Evolutionary conservation across 2,113 vertebrate species (phyloP).

Genomic region (Petaurus breviceps): DNA sequence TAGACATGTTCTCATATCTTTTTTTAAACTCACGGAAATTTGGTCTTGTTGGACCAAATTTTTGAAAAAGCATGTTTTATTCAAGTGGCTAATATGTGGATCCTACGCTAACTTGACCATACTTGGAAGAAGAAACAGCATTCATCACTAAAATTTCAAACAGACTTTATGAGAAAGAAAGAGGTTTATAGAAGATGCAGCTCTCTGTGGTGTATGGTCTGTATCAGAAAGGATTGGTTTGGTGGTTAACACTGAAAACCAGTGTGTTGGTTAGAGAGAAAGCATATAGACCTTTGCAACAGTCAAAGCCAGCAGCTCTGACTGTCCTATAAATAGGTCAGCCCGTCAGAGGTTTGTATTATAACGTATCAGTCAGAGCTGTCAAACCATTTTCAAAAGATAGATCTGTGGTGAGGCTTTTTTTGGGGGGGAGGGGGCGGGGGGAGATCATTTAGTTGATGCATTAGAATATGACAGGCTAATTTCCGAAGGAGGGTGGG

Average conservation of each 20-base stretch:
- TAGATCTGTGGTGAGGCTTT: neutral
- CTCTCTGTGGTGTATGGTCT: neutral
- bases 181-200: neutral
- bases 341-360: accelerated
- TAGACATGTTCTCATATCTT: neutral
- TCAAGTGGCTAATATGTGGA: neutral
- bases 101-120: accelerated
- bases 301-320: neutral
- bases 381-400: accelerated
- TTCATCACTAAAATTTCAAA: neutral
- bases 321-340: neutral
- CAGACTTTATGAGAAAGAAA: neutral
- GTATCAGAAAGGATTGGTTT: neutral
- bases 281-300: neutral
- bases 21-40: neutral
- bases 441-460: neutral
- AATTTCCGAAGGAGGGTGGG: neutral
- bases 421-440: no score
- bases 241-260: no score
- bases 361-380: neutral
- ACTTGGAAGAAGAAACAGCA: neutral
- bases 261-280: neutral
- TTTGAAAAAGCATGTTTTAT: neutral
- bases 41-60: neutral
- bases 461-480: neutral